These are phyloP conservation scores for Neosilurus hyrtlii DNA, from an alignment of 2,797 vertebrate species.

Conservation along the genomic window DNA sequence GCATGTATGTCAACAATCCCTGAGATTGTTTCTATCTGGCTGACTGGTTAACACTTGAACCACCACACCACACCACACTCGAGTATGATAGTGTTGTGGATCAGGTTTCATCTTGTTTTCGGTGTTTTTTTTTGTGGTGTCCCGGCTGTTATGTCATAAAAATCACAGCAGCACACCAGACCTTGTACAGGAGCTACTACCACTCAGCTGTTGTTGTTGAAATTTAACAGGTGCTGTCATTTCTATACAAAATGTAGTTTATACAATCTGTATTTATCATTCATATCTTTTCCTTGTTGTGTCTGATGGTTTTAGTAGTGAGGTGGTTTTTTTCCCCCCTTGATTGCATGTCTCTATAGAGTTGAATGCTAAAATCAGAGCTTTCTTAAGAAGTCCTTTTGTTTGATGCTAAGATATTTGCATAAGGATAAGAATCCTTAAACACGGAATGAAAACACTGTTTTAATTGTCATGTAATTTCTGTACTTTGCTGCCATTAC, in stretches of 20 bases:
- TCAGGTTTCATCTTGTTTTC: background rate
- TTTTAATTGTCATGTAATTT: background rate
- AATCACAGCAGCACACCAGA: background rate
- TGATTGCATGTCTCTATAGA: background rate
- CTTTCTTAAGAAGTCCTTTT: no score
- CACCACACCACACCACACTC: background rate
- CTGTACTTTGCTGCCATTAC: background rate
- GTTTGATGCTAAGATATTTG: background rate
- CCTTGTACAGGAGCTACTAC: background rate
- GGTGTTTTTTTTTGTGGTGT: background rate
- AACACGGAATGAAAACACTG: background rate
- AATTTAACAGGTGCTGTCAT: background rate
- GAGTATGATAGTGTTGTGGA: background rate
- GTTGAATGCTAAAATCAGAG: background rate
- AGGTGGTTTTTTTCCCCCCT: background rate
- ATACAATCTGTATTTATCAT: background rate
- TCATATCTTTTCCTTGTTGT: background rate
- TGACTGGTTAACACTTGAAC: slow-evolving; percentile 3
- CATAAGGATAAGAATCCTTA: background rate
- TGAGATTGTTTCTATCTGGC: background rate
- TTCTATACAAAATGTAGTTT: no score
- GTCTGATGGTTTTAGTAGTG: background rate
- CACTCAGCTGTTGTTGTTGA: background rate
- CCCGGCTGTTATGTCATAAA: background rate
- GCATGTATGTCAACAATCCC: background rate